Conservation (phyloP, 1,140 invertebrate species). For the Ptiloglossa arizonensis region DNA sequence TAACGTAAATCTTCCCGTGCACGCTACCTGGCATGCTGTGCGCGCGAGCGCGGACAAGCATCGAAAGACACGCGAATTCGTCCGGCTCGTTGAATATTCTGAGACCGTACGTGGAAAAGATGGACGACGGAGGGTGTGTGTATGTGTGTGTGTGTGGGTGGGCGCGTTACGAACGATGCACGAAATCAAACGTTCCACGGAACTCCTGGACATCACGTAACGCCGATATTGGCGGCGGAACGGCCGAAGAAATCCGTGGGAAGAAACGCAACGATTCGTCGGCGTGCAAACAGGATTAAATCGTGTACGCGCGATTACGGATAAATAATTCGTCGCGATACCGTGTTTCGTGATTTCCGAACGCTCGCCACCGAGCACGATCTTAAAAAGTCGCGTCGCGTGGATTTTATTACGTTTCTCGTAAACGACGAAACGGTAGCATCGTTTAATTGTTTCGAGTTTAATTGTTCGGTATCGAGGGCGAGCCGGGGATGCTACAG, state of each 20-base stretch:
- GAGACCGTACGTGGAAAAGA: constrained; percentile 37
- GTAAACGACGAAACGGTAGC: too few species aligned
- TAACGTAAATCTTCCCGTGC: constrained; percentile 70
- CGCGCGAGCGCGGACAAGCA: constrained; percentile 36
- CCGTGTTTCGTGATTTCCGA: too few species aligned
- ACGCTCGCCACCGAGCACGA: too few species aligned
- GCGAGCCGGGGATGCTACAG: too few species aligned
- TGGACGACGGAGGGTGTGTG: too few species aligned
- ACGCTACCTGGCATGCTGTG: constrained; percentile 40
- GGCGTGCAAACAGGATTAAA: constrained; percentile 3
- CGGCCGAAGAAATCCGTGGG: constrained; percentile 5
- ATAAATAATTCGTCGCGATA: neutral
- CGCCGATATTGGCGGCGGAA: constrained; percentile 32
- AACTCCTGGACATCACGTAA: constrained; percentile 43
- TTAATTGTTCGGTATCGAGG: too few species aligned
- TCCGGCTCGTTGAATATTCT: constrained; percentile 47
- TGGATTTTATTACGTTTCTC: too few species aligned
- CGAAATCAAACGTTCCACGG: constrained; percentile 43
- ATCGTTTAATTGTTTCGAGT: too few species aligned
- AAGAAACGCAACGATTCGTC: neutral
- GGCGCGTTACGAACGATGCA: constrained; percentile 27
- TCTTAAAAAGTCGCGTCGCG: too few species aligned
- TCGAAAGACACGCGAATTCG: constrained; percentile 56
- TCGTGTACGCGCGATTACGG: neutral
- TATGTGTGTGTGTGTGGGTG: too few species aligned